Evolutionary conservation across 2,888 invertebrate species (phyloP).

Genomic region (Sinelater perroti): DNA sequence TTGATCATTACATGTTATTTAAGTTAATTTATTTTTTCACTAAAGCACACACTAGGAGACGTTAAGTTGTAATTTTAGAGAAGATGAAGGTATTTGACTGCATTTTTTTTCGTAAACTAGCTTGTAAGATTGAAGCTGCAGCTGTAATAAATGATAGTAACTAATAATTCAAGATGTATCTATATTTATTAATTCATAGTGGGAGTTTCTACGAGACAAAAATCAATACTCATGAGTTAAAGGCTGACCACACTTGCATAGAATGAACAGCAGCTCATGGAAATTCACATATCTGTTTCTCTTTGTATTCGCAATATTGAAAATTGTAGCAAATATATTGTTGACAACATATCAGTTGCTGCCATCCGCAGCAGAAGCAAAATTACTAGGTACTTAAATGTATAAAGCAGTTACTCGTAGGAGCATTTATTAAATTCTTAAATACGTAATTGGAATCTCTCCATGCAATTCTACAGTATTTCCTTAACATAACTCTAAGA

Average conservation of each 20-base stretch:
- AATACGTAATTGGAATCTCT: conserved; percentile 44
- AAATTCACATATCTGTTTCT: conserved; percentile 11
- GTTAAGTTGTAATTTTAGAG: conserved; percentile 26
- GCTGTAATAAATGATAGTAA: too few relatives aligned
- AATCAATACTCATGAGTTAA: conserved; percentile 59
- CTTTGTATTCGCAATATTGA: conserved; percentile 24
- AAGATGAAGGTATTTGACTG: conserved; percentile 34
- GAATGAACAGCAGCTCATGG: conserved; percentile 21
- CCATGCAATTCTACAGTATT: conserved; percentile 56
- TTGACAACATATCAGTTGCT: conserved; percentile 44
- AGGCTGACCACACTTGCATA: conserved; percentile 52
- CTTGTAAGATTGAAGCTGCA: conserved; percentile 22
- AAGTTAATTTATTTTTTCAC: conserved; percentile 38
- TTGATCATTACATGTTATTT: conserved; percentile 16
- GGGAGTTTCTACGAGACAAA: conserved; percentile 48
- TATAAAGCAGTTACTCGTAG: conserved; percentile 39
- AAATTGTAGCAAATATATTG: conserved; percentile 23
- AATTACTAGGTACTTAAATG: conserved; percentile 42
- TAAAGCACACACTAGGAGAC: conserved; percentile 17
- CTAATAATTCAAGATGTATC: conserved; percentile 35
- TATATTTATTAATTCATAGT: conserved; percentile 45
- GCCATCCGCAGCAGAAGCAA: conserved; percentile 39
- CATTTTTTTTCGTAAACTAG: conserved; percentile 36
- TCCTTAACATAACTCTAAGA: conserved; percentile 53
- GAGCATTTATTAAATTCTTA: conserved; percentile 42